These are phyloP conservation scores for Acrocephalus arundinaceus DNA, from an alignment of 2,113 vertebrate genomes.

Conservation along the genomic window DNA sequence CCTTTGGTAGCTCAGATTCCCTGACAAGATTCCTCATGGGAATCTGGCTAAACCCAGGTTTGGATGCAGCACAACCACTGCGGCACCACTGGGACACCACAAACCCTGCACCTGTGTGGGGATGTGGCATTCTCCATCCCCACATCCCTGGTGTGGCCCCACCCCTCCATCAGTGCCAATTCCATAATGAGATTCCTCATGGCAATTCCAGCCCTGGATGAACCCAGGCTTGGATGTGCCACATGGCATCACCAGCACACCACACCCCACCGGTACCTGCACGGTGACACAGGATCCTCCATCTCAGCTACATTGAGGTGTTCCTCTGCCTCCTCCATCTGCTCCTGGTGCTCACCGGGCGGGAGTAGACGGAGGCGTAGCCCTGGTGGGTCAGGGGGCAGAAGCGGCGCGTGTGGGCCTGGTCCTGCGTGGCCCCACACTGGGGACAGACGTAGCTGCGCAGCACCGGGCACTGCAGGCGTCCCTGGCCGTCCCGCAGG, in stretches of 20 bases:
- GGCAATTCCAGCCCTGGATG: background rate
- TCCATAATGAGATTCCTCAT: background rate
- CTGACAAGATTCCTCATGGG: background rate
- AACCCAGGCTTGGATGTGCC: background rate
- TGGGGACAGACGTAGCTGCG: background rate
- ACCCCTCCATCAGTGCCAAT: background rate
- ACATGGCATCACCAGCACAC: fast-evolving
- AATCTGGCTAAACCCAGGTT: background rate
- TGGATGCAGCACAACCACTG: background rate
- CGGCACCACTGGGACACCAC: background rate
- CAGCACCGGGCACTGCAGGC: background rate
- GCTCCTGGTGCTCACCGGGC: fast-evolving
- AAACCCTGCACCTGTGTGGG: background rate
- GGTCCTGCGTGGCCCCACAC: background rate
- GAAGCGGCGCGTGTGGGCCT: background rate
- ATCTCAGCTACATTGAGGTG: background rate
- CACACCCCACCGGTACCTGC: background rate
- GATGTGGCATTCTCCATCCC: background rate
- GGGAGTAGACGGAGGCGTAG: background rate
- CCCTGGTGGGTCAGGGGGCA: background rate
- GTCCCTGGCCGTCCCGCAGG: background rate
- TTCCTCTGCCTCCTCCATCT: no score
- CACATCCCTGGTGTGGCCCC: background rate
- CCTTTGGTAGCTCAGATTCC: background rate
- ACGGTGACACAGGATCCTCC: background rate